Evolutionary conservation across 1,140 invertebrate species (phyloP).

Genomic region (Pectinophora gossypiella): DNA sequence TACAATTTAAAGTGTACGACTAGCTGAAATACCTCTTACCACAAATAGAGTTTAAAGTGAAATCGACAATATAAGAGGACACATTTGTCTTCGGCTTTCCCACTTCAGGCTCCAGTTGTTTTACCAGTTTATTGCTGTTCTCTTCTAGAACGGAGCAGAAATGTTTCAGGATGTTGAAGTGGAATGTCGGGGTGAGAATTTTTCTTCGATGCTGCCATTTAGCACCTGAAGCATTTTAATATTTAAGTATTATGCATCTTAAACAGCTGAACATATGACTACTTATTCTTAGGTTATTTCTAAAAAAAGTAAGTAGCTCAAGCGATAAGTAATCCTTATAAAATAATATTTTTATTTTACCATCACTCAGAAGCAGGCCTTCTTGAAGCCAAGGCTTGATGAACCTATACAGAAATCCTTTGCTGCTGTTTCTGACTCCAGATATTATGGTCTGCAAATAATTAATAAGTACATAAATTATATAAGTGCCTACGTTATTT

Average conservation of each 20-base stretch:
- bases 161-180: conserved; percentile 88
- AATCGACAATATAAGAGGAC: conserved; percentile 79
- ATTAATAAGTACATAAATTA: too few species aligned
- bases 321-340: too few species aligned
- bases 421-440: conserved; percentile 76
- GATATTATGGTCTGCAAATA: conserved; percentile 28
- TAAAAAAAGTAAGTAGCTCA: too few species aligned
- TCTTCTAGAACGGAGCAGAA: conserved; percentile 78
- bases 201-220: conserved; percentile 88
- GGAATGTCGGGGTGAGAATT: conserved; percentile 90
- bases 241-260: too few species aligned
- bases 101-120: conserved; percentile 30
- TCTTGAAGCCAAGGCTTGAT: conserved; percentile 83
- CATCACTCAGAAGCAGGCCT: conserved; percentile 79
- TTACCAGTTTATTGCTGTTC: conserved; percentile 49
- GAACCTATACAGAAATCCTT: conserved; percentile 81
- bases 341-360: too few species aligned
- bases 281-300: too few species aligned
- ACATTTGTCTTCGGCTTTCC: conserved; percentile 74
- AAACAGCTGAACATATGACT: too few species aligned
- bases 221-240: conserved; percentile 77
- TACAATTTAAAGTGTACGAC: too few species aligned
- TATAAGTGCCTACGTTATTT: too few species aligned
- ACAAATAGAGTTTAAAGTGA: conserved; percentile 78
- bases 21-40: too few species aligned